Percentiles rank a stretch among this genome's conserved stretches.
Evolutionary conservation across 2,113 vertebrate genomes (phyloP).

Genomic region (Gnathonemus echidnorhynchus): DNA sequence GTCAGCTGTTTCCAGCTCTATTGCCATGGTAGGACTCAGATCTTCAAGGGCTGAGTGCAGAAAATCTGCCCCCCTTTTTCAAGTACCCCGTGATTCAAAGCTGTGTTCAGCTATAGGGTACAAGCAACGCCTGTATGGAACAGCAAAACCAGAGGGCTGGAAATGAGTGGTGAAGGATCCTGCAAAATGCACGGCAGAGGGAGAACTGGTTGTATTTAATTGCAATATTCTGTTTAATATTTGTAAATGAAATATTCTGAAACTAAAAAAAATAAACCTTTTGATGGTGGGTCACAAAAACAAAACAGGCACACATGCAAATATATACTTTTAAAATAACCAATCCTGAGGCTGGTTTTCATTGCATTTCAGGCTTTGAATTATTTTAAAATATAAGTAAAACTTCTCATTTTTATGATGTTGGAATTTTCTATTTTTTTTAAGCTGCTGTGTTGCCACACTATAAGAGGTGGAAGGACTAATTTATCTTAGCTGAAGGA

Average conservation of each 20-base stretch:
- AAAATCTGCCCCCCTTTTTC: not conserved
- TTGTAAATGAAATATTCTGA: not conserved
- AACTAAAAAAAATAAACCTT: not conserved
- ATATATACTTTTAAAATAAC: not conserved
- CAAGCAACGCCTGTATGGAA: not conserved
- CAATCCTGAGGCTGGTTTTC: not conserved
- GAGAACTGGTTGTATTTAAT: not conserved
- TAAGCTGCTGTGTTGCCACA: not conserved
- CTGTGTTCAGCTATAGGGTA: not conserved
- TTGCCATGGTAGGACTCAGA: not conserved
- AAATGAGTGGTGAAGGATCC: not conserved
- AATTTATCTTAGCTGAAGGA: not conserved
- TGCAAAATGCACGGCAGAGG: not conserved
- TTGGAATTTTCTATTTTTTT: not conserved
- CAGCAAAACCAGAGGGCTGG: not conserved
- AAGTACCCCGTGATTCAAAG: not conserved
- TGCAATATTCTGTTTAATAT: not conserved
- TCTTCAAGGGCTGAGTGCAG: not conserved
- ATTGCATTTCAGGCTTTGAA: not conserved
- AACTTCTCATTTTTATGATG: not conserved
- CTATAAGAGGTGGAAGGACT: not conserved
- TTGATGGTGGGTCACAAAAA: not conserved
- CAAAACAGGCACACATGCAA: not conserved
- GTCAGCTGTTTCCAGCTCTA: not conserved
- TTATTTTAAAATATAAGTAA: not conserved